A percentile compares a stretch with the other conserved stretches of the same genome.
Evolutionary conservation across 2,797 vertebrate species (phyloP).

Genomic region (Hippoglossus hippoglossus): DNA sequence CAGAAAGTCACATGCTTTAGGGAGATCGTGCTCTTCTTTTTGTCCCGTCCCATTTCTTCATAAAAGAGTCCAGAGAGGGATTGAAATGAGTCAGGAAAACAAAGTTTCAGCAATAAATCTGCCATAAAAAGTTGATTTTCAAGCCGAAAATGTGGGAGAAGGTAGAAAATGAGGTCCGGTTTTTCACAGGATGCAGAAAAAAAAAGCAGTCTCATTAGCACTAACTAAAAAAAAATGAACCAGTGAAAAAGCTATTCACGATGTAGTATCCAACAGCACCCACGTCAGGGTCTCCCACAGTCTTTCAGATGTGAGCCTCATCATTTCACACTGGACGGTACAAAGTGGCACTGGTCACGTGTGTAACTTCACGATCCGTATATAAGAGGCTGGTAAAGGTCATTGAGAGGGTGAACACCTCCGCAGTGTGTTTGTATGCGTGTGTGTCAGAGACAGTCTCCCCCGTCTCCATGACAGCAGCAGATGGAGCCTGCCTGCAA

Average conservation of each 20-base stretch:
- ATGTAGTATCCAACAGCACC: not conserved
- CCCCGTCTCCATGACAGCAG: conserved; percentile 29
- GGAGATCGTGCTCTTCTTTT: too few species aligned
- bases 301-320: not conserved
- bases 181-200: not conserved
- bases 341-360: conserved; percentile 33
- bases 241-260: too few species aligned
- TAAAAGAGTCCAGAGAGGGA: not conserved
- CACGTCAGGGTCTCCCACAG: not conserved
- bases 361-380: conserved; percentile 9
- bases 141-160: not conserved
- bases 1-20: not conserved
- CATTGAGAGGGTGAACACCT: not conserved
- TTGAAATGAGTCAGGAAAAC: not conserved
- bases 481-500: conserved; percentile 40
- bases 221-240: not conserved
- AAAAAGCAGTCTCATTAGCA: not conserved
- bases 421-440: conserved; percentile 15
- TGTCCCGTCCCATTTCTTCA: conserved; percentile 7
- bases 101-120: too few species aligned
- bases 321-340: conserved; percentile 16
- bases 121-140: too few species aligned
- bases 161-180: not conserved
- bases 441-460: conserved; percentile 1
- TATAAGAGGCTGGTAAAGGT: not conserved